A percentile compares a stretch with the other conserved stretches of the same genome.
Evolutionary conservation across 2,888 invertebrate genomes (phyloP).

Genomic region (Polietes domitor): DNA sequence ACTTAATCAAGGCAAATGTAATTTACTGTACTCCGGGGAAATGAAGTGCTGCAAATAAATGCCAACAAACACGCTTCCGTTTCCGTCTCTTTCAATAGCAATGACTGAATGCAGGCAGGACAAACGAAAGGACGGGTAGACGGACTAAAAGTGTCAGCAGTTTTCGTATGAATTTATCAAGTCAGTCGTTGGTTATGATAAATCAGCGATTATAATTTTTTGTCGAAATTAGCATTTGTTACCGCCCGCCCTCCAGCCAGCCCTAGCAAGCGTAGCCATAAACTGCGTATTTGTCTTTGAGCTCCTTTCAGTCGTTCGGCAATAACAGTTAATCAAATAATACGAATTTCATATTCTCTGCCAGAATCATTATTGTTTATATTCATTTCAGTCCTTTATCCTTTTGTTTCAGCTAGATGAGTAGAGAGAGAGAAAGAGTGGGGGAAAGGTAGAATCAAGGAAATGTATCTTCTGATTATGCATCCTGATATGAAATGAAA

Average conservation of each 20-base stretch:
- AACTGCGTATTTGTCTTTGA: not conserved
- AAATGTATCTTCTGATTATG: slow-evolving; percentile 11
- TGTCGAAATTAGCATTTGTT: slow-evolving; percentile 30
- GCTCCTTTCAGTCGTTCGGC: not conserved
- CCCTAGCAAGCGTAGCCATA: not conserved
- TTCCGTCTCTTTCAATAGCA: not conserved
- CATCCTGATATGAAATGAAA: not conserved
- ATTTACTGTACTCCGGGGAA: slow-evolving; percentile 47
- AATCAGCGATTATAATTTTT: slow-evolving; percentile 33
- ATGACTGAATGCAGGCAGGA: no score
- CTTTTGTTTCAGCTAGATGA: not conserved
- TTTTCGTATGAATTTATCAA: slow-evolving; percentile 5
- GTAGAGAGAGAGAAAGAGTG: not conserved
- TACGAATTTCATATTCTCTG: slow-evolving; percentile 22
- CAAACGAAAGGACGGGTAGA: no score
- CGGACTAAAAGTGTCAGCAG: slow-evolving; percentile 9
- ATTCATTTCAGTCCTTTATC: slow-evolving; percentile 29
- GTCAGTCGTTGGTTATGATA: slow-evolving; percentile 1
- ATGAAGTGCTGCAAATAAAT: not conserved
- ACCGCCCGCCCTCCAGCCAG: not conserved
- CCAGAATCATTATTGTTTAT: slow-evolving; percentile 32
- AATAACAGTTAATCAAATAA: slow-evolving; percentile 39
- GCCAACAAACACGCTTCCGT: not conserved
- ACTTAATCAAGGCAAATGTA: slow-evolving; percentile 58
- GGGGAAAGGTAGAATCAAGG: not conserved